A percentile compares a stretch with the other conserved stretches of the same genome.
phyloP scores from a whole-genome alignment of 2,113 vertebrate species.

The Sigmodon hispidus region DNA sequence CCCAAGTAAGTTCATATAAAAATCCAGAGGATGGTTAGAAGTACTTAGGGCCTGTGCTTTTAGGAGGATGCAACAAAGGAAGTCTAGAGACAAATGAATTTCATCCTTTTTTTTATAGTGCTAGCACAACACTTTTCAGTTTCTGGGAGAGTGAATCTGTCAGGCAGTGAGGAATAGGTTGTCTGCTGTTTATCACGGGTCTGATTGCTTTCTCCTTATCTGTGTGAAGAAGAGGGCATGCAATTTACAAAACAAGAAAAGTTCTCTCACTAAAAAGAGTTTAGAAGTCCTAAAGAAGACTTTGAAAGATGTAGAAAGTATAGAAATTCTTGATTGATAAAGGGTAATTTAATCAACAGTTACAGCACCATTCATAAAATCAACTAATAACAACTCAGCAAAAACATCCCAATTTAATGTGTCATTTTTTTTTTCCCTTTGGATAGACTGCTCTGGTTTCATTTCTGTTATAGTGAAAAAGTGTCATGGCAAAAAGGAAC shows the following conservation, averaged over 20 bases:
- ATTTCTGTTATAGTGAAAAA: not conserved
- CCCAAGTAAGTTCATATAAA: not conserved
- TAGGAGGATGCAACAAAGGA: not conserved
- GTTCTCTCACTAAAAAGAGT: conserved; percentile 42
- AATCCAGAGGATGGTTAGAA: not conserved
- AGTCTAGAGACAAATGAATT: not conserved
- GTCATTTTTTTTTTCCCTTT: not conserved
- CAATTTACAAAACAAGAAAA: conserved; percentile 29
- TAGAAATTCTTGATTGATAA: not conserved
- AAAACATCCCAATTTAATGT: not conserved
- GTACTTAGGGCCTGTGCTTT: too few species aligned
- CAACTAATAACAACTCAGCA: not conserved
- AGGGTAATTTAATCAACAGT: not conserved
- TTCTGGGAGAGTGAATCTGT: not conserved
- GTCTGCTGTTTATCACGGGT: conserved; percentile 43
- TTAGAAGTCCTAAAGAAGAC: not conserved
- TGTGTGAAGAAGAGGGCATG: conserved; percentile 25
- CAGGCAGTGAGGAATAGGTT: not conserved
- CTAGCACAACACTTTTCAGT: not conserved
- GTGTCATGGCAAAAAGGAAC: not conserved
- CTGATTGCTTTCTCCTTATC: conserved; percentile 70
- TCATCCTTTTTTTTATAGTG: not conserved
- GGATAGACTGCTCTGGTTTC: not conserved
- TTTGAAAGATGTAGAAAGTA: not conserved
- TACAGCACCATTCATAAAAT: not conserved